Base-by-base conservation (phyloP, 2,888 invertebrate species). In the Drosophila fulvimacula region DNA sequence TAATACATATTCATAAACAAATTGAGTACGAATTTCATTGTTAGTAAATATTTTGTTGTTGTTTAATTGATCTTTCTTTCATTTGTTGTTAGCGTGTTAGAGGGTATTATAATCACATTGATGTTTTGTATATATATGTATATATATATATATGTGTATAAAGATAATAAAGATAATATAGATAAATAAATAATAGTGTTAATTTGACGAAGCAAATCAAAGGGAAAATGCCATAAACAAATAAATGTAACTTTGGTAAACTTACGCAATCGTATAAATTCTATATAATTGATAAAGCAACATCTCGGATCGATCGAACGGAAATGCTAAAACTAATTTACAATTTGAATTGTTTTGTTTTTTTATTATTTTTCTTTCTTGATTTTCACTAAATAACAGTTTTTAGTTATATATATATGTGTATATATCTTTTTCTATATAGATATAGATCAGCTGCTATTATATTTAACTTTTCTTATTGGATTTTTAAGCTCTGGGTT, bases 161-260 rank as follows among this genome's bases (percentile, higher is more conserved):
- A n/a, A n/a, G n/a, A n/a, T n/a, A n/a, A n/a, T n/a, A n/a, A n/a
- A n/a, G 17, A 52, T 15, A 24, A n/a, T 60, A 53, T 51, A 41
- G 59, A 53, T 59, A 80, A 71, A 82, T 86, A 81, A 86, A 81
- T 81, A 80, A 83, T 69, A 71, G 56, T 64, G 57, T 64, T 53
- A 66, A 73, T 66, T 71, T 69, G 69, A 73, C 52, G 51, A 60
- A 66, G 76, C 67, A 76, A 63, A 75, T 69, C 48, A 61, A 63
- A 57, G 66, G 57, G 74, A 82, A 85, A 82, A 80, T 82, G 81
- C 73, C 68, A 73, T 73, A 73, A 79, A 68, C 76, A 72, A 79
- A 82, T 88, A 86, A 87, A 72, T 84, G 84, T 87, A 84, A 87
- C 84, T 84, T 84, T 84, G 84, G 84, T 84, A 81, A 73, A 73